phyloP scores from a whole-genome alignment of 1,140 invertebrate species.

The Mya arenaria region DNA sequence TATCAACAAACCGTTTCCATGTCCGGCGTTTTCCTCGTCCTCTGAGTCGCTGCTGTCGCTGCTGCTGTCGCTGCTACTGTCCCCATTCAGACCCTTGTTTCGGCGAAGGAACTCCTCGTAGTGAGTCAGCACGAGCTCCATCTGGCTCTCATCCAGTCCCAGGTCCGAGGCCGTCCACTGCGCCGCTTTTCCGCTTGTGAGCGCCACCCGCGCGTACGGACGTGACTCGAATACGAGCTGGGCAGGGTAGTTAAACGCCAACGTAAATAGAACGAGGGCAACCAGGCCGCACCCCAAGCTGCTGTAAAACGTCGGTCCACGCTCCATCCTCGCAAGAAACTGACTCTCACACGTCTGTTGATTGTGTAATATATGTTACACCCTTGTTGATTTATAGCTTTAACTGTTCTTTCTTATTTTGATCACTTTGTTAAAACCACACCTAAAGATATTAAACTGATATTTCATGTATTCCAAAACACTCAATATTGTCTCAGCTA shows the following conservation, averaged over 20 bases:
- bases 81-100: too few species aligned
- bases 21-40: background rate
- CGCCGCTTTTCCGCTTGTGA: slow-evolving; percentile 2
- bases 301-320: slow-evolving; percentile 16
- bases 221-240: slow-evolving; percentile 37
- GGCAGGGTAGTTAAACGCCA: background rate
- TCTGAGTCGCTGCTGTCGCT: background rate
- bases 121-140: slow-evolving; percentile 8
- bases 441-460: too few species aligned
- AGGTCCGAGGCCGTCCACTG: slow-evolving; percentile 16
- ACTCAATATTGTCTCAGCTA: too few species aligned
- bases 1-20: background rate
- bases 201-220: slow-evolving; percentile 21
- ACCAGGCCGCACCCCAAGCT: background rate
- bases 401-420: too few species aligned
- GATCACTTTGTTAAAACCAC: too few species aligned
- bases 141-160: background rate
- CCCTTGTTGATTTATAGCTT: too few species aligned
- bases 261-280: background rate
- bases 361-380: too few species aligned
- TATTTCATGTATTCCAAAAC: too few species aligned
- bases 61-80: background rate
- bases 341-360: too few species aligned
- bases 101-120: background rate
- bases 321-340: too few species aligned